Evolutionary conservation across 92 coral and sea anemone genomes (phyloP), one percentile per base, ranked within the genome.

Genomic region (Porites cylindrica): DNA sequence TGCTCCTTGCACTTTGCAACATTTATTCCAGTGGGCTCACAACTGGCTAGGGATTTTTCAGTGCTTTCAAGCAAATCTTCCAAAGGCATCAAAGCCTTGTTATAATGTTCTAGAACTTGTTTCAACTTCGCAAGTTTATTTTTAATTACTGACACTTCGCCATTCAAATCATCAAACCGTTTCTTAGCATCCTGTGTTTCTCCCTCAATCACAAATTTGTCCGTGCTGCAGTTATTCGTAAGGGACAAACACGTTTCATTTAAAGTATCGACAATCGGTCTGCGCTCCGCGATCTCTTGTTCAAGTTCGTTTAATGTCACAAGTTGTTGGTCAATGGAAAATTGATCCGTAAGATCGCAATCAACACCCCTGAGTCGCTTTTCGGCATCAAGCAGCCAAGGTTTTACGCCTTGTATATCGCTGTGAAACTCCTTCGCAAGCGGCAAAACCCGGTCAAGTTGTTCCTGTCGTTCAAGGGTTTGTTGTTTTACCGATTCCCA

Each of bases 191-290:
- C 99, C 86, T 93, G 93, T 1, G 86, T 93, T 77, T 95, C 99
- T 26, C 99, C 99, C 69, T 95, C 98, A 14, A 96, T 91, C 23
- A 97, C 94, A 83, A 76, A 97, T 83, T 92, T 93, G 85, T 97
- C 99, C 52, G 96, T 94, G 72, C 96, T 93, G 66, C 98, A 96
- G 68, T 91, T 89, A 80, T 95, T 93, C 54, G 96, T 67, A 11
- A 96, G 88, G 67, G 93, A 91, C 51, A 93, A 82, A 20, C 96
- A 92, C 51, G 94, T 93, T 58, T 95, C 94, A 69, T 92, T 90
- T 86, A 19, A 86, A 83, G 75, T 91, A 92, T 83, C 80, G 7
- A 72, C 80, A 83, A 83, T 59, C 61, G 99, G 96, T 77, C 86
- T 91, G 76, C 90, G 99, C 17, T 92, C 94, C 78, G 84, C 94